A percentile compares a stretch with the other conserved stretches of the same genome.
phyloP scores from a whole-genome alignment of 1,140 invertebrate genomes.

The Globodera rostochiensis region DNA sequence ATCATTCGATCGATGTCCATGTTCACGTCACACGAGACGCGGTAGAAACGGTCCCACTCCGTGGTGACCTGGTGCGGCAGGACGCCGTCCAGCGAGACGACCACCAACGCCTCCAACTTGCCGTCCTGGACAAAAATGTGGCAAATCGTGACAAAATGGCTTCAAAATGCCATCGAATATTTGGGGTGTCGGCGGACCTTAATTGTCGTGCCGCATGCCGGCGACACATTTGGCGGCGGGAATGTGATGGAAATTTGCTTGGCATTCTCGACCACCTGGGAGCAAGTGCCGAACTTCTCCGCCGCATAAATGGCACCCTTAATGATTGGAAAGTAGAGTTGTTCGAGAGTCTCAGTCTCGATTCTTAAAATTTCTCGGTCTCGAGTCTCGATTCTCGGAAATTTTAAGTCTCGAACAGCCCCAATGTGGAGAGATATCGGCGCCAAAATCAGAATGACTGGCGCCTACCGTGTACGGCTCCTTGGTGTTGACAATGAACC shows the following conservation, averaged over 20 bases:
- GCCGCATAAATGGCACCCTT: conserved; percentile 64
- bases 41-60: conserved; percentile 66
- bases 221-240: conserved; percentile 62
- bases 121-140: conserved; percentile 47
- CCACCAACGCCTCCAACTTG: conserved; percentile 64
- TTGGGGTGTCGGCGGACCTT: conserved; percentile 35
- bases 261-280: conserved; percentile 64
- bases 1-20: conserved; percentile 53
- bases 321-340: background rate
- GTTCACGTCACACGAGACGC: conserved; percentile 62
- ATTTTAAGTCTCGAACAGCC: too few relatives aligned
- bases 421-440: too few relatives aligned
- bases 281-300: conserved; percentile 63
- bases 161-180: conserved; percentile 13
- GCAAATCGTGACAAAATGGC: too few relatives aligned
- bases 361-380: too few relatives aligned
- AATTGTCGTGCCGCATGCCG: conserved; percentile 63
- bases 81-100: conserved; percentile 64
- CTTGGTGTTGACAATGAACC: conserved; percentile 66
- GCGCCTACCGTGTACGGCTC: conserved; percentile 56
- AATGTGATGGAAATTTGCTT: conserved; percentile 65
- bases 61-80: conserved; percentile 65
- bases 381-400: too few relatives aligned
- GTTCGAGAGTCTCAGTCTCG: too few relatives aligned
- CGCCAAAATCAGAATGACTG: too few relatives aligned